Percentiles rank a stretch among this genome's conserved stretches.
phyloP scores from a whole-genome alignment of 2,797 vertebrate species.

The Eutrigla gurnardus region DNA sequence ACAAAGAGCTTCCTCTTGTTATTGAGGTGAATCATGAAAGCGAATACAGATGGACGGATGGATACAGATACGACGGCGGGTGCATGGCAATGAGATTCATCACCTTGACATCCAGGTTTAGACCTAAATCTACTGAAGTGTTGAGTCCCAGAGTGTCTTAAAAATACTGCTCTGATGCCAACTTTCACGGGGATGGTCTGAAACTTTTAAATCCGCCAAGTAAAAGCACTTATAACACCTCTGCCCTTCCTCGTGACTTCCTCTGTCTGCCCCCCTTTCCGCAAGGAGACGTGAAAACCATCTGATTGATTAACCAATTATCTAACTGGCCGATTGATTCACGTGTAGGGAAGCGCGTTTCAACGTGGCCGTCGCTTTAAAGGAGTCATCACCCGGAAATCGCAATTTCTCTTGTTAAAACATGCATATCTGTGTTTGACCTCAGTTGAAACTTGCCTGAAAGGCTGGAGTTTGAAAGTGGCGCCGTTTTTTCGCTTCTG shows the following conservation, averaged over 20 bases:
- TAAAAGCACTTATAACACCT: conserved; percentile 40
- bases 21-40: conserved; percentile 59
- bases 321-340: conserved; percentile 48
- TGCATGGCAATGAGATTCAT: conserved; percentile 65
- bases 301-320: conserved; percentile 49
- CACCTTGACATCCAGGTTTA: conserved; percentile 73
- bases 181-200: conserved; percentile 43
- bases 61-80: conserved; percentile 64
- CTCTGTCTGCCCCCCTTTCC: conserved; percentile 28
- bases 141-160: conserved; percentile 66
- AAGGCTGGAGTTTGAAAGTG: too few species aligned
- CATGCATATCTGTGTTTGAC: too few species aligned
- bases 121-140: conserved; percentile 65
- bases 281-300: conserved; percentile 58
- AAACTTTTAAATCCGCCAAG: conserved; percentile 67
- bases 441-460: too few species aligned
- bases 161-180: conserved; percentile 63
- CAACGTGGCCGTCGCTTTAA: background rate
- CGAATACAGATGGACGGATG: conserved; percentile 58
- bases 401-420: too few species aligned
- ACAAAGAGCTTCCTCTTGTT: conserved; percentile 34
- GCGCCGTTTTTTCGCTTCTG: too few species aligned
- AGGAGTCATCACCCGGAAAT: too few species aligned
- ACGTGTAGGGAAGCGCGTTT: conserved; percentile 20
- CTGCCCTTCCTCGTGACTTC: conserved; percentile 48